A percentile compares a stretch with the other conserved stretches of the same genome.
Conservation (phyloP, 2,888 invertebrate species). For the Notodromas monacha region DNA sequence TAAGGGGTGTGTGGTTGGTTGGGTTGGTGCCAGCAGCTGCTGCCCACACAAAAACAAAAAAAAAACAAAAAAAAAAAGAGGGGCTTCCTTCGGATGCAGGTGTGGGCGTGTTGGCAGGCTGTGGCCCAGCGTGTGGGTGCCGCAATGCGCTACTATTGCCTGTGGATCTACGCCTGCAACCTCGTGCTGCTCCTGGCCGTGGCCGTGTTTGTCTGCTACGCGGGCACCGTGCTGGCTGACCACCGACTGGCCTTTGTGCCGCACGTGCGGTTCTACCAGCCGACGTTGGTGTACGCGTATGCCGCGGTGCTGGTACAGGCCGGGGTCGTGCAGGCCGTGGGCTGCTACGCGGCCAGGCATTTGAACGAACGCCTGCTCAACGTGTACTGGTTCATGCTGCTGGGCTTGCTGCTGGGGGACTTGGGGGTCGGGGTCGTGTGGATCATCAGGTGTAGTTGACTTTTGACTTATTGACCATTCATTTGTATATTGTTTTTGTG, state of each 20-base stretch:
- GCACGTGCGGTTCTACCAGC: slow-evolving; percentile 27
- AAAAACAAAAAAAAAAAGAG: no score
- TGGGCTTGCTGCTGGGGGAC: slow-evolving; percentile 46
- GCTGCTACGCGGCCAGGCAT: slow-evolving; percentile 43
- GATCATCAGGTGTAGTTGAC: no score
- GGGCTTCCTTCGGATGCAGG: no score
- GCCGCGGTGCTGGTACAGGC: slow-evolving; percentile 39
- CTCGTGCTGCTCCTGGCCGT: slow-evolving; percentile 50
- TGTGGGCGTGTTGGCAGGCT: no score
- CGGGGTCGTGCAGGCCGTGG: slow-evolving; percentile 25
- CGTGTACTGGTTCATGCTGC: slow-evolving; percentile 45
- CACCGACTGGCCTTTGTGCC: slow-evolving; percentile 11
- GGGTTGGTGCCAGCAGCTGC: no score
- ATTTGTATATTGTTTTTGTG: no score
- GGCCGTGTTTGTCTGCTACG: slow-evolving; percentile 40
- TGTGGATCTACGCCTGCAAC: slow-evolving; percentile 75
- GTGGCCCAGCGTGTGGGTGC: no score
- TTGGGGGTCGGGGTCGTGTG: slow-evolving; percentile 49
- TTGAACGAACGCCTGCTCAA: slow-evolving; percentile 46
- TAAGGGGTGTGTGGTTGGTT: no score
- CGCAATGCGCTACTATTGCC: slow-evolving; percentile 22
- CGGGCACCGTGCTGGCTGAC: slow-evolving; percentile 20
- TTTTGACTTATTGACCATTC: no score
- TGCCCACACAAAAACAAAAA: no score
- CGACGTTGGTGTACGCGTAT: slow-evolving; percentile 51